A percentile compares a stretch with the other conserved stretches of the same genome.
Evolutionary conservation across 2,888 invertebrate genomes (phyloP).

Genomic region (Eupeodes luniger): DNA sequence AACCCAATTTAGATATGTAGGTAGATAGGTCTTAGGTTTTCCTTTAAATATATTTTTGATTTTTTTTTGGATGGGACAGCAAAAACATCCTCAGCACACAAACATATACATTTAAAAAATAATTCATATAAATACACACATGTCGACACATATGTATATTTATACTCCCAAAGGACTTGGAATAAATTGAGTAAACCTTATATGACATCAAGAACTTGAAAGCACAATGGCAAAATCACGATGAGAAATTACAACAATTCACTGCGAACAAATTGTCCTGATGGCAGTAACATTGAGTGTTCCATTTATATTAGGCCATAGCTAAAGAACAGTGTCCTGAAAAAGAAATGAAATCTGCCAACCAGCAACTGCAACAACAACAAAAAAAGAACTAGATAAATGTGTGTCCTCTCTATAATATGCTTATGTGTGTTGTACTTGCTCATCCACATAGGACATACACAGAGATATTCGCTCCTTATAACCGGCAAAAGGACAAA

Average conservation of each 20-base stretch:
- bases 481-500: conserved; percentile 32
- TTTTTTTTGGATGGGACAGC: conserved; percentile 38
- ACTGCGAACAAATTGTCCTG: conserved; percentile 72
- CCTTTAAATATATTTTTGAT: conserved; percentile 40
- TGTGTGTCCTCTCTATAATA: conserved; percentile 52
- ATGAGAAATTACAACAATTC: conserved; percentile 76
- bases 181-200: conserved; percentile 76
- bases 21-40: conserved; percentile 37
- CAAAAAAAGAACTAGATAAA: conserved; percentile 57
- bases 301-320: conserved; percentile 49
- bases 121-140: conserved; percentile 53
- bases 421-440: conserved; percentile 12
- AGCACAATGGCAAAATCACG: conserved; percentile 75
- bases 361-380: conserved; percentile 25
- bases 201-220: conserved; percentile 73
- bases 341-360: conserved; percentile 34
- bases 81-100: conserved; percentile 14
- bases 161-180: conserved; percentile 54
- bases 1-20: too few relatives aligned
- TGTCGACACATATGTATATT: conserved; percentile 62
- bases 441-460: conserved; percentile 56
- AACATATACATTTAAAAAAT: conserved; percentile 1
- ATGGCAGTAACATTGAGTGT: conserved; percentile 68
- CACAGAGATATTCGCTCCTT: neutral
- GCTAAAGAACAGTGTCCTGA: conserved; percentile 7